Percentiles rank a stretch among this genome's conserved stretches.
Evolutionary conservation across 2,113 vertebrate species (phyloP).

Genomic region (Charina bottae): DNA sequence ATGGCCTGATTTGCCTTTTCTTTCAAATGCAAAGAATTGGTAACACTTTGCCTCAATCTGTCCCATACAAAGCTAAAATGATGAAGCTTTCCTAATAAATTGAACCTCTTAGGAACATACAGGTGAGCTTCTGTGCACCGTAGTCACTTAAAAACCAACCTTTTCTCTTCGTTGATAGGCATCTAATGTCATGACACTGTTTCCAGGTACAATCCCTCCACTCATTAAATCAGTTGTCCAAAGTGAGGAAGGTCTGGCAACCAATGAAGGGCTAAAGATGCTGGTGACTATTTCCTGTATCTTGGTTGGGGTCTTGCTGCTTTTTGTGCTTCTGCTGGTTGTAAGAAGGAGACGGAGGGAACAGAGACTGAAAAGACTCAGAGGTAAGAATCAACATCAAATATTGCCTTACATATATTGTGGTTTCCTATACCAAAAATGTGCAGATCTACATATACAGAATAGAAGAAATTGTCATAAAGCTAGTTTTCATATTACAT

Average conservation of each 20-base stretch:
- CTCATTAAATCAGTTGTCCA: conserved; percentile 92
- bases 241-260: conserved; percentile 89
- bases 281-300: conserved; percentile 96
- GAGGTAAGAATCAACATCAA: conserved; percentile 79
- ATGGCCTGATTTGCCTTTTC: background rate
- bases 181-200: conserved; percentile 67
- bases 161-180: conserved; percentile 47
- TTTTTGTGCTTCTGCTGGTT: conserved; percentile 91
- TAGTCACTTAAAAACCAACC: conserved; percentile 50
- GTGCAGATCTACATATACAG: fast-evolving
- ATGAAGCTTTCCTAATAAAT: conserved; percentile 7
- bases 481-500: background rate
- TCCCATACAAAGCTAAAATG: background rate
- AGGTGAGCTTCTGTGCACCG: background rate
- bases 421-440: background rate
- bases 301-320: conserved; percentile 88
- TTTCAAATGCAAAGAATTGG: background rate
- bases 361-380: conserved; percentile 93
- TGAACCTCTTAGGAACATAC: conserved; percentile 23
- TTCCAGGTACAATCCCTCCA: conserved; percentile 93
- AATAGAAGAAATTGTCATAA: background rate
- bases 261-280: conserved; percentile 95
- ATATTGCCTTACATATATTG: background rate
- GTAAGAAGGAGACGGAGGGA: conserved; percentile 91
- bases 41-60: background rate